These are phyloP conservation scores for Patiria miniata DNA, from an alignment of 35 echinoderm and acorn worm species.

Conservation along the genomic window DNA sequence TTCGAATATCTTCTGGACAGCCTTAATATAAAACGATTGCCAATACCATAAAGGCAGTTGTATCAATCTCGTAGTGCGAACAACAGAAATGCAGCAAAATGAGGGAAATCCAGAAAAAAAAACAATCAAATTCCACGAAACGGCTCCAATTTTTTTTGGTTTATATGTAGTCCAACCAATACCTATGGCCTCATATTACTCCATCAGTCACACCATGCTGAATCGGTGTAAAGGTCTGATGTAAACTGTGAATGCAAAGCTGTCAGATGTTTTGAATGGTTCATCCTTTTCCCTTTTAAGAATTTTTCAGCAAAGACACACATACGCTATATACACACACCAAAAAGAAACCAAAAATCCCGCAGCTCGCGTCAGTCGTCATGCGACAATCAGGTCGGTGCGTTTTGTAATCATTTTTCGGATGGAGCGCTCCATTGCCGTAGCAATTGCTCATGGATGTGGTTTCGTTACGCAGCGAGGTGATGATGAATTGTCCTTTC, in stretches of 20 bases:
- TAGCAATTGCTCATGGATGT: neutral
- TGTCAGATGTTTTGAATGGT: neutral
- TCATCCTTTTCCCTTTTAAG: neutral
- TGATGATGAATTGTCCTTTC: constrained; percentile 19
- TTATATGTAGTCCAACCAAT: neutral
- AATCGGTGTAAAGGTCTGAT: neutral
- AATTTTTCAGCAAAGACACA: too few species aligned
- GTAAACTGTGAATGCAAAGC: constrained; percentile 16
- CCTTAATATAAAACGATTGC: too few species aligned
- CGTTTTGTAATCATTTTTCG: constrained; percentile 7
- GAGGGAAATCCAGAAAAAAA: neutral
- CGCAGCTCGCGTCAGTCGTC: neutral
- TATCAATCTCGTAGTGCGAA: neutral
- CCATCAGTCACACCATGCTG: constrained; percentile 6
- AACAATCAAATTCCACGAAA: neutral
- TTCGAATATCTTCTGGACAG: too few species aligned
- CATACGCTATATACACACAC: too few species aligned
- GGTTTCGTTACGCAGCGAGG: constrained; percentile 2
- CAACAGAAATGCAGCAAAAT: neutral
- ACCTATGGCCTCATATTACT: neutral
- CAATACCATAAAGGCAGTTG: too few species aligned
- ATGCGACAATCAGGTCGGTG: neutral
- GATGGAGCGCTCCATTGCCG: neutral
- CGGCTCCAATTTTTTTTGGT: neutral
- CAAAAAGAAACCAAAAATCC: too few species aligned